A percentile compares a stretch with the other conserved stretches of the same genome.
Conservation (phyloP, 2,888 invertebrate species). For the Perizoma flavofasciatum region DNA sequence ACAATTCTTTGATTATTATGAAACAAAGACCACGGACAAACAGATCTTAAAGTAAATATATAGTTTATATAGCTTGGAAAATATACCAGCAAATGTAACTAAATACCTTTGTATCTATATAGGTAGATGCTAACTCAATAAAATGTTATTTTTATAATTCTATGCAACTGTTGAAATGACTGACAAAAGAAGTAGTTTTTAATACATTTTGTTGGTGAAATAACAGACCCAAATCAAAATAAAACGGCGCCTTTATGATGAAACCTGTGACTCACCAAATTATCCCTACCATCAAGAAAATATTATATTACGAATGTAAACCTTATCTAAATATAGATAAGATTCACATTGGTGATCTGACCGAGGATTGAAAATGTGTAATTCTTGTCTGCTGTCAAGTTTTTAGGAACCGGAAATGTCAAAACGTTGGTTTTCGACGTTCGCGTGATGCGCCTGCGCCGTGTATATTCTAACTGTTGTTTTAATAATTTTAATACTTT, state of each 20-base stretch:
- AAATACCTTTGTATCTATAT: too few relatives aligned
- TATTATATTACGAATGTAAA: conserved; percentile 27
- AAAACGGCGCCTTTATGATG: conserved; percentile 56
- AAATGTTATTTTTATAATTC: conserved; percentile 3
- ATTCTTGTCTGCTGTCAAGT: conserved; percentile 55
- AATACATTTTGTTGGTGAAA: conserved; percentile 51
- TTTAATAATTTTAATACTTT: conserved; percentile 31
- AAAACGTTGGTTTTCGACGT: conserved; percentile 65
- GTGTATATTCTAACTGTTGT: conserved; percentile 48
- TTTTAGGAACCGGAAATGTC: conserved; percentile 72
- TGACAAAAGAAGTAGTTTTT: conserved; percentile 38
- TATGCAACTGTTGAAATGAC: conserved; percentile 25
- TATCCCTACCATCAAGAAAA: conserved; percentile 18
- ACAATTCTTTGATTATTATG: too few relatives aligned
- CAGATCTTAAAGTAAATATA: background rate
- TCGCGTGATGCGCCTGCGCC: conserved; percentile 60
- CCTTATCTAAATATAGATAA: conserved; percentile 30
- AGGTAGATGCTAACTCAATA: background rate
- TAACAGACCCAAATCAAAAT: conserved; percentile 68
- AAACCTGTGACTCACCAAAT: conserved; percentile 45
- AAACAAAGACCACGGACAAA: too few relatives aligned
- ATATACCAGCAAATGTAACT: too few relatives aligned
- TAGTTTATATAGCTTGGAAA: too few relatives aligned
- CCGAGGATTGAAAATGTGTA: conserved; percentile 21
- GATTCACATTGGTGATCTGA: conserved; percentile 7